Conservation (phyloP, 2,888 invertebrate species). For the Ormyrus labotus region DNA sequence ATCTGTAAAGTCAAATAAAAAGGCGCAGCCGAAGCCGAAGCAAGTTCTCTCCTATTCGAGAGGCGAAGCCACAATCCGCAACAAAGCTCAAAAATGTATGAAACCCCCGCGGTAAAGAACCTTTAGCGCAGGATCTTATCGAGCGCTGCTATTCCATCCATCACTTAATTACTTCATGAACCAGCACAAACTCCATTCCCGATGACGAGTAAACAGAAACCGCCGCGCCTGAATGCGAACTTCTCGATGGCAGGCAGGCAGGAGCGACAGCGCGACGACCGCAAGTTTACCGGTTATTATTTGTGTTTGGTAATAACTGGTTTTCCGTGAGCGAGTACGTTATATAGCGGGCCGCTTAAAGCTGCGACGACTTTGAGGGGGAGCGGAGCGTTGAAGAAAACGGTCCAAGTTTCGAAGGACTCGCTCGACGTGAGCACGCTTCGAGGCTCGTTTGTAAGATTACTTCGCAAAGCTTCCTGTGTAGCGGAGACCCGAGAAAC, state of each 20-base stretch:
- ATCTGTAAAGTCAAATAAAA: too few species aligned
- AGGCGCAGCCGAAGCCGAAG: too few species aligned
- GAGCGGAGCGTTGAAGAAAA: slow-evolving; percentile 43
- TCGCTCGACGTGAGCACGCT: slow-evolving; percentile 12
- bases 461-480: slow-evolving; percentile 51
- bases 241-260: neutral
- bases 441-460: slow-evolving; percentile 53
- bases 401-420: slow-evolving; percentile 48
- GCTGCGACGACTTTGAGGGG: slow-evolving; percentile 9
- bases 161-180: slow-evolving; percentile 51
- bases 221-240: neutral
- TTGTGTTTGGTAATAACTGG: slow-evolving; percentile 56
- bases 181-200: slow-evolving; percentile 40
- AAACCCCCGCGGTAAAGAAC: too few species aligned
- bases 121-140: too few species aligned
- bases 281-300: slow-evolving; percentile 54
- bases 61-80: too few species aligned
- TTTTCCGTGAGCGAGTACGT: slow-evolving; percentile 32
- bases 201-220: slow-evolving; percentile 43
- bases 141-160: slow-evolving; percentile 22
- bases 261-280: slow-evolving; percentile 8
- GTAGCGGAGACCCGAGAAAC: slow-evolving; percentile 11
- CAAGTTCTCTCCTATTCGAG: too few species aligned
- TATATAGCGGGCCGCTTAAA: slow-evolving; percentile 32
- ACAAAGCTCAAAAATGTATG: too few species aligned